Evolutionary conservation across 1,140 invertebrate species (phyloP).

Genomic region (Macrosteles quadrilineatus): DNA sequence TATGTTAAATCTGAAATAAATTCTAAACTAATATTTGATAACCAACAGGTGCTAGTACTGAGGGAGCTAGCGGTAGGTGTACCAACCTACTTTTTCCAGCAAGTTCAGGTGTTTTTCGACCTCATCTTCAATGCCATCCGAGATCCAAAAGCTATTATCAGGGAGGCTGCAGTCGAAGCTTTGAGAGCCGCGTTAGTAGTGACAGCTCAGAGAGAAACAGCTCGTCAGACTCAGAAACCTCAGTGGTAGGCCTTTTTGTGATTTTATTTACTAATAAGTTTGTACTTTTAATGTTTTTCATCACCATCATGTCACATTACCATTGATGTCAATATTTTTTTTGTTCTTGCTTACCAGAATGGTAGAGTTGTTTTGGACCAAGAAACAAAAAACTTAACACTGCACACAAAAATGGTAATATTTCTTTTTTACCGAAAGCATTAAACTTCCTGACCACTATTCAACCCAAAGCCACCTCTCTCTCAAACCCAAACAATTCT

Average conservation of each 20-base stretch:
- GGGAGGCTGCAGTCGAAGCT: slow-evolving; percentile 91
- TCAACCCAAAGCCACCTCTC: no score
- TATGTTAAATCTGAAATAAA: no score
- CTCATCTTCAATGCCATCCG: slow-evolving; percentile 90
- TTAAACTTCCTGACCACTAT: no score
- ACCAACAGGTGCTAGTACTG: slow-evolving; percentile 72
- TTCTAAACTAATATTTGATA: no score
- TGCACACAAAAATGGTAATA: no score
- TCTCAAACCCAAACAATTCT: no score
- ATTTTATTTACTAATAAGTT: not conserved
- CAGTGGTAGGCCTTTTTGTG: slow-evolving; percentile 68
- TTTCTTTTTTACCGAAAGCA: no score
- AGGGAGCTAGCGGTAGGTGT: slow-evolving; percentile 93
- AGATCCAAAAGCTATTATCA: slow-evolving; percentile 89
- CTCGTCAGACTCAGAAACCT: slow-evolving; percentile 85
- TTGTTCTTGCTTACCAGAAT: no score
- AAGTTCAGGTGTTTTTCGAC: slow-evolving; percentile 95
- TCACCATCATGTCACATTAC: not conserved
- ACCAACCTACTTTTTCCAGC: slow-evolving; percentile 98
- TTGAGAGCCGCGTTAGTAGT: slow-evolving; percentile 90
- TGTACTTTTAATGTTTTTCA: no score
- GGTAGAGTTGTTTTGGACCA: no score
- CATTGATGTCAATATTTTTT: not conserved
- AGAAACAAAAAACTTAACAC: no score
- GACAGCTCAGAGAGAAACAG: slow-evolving; percentile 90